These are phyloP conservation scores for Phalanger gymnotis DNA, from an alignment of 2,797 vertebrate species.

Conservation along the genomic window DNA sequence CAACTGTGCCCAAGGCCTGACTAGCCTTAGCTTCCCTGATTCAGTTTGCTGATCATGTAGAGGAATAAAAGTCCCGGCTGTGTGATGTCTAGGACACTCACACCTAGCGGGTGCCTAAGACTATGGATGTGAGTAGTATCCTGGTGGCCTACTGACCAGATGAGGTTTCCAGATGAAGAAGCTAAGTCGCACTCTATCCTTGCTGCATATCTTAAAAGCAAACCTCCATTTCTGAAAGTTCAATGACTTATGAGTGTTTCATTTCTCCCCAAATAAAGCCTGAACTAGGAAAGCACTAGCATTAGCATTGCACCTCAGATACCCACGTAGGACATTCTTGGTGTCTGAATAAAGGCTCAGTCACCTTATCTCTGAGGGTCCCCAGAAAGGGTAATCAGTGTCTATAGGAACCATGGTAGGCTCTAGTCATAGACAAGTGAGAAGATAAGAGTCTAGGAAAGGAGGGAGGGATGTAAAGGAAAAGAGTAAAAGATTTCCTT, in stretches of 20 bases:
- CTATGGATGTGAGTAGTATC: neutral
- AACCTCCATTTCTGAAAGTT: neutral
- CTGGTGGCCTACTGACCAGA: neutral
- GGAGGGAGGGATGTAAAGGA: no score
- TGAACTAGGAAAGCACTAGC: no score
- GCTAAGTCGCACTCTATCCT: neutral
- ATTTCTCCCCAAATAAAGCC: neutral
- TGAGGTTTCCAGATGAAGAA: neutral
- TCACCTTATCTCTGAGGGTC: no score
- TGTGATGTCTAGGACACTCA: neutral
- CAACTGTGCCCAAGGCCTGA: neutral
- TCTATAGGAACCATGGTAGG: no score
- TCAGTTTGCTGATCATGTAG: neutral
- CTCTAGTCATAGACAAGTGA: no score
- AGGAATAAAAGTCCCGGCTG: neutral
- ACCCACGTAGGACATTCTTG: no score
- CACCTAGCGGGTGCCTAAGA: neutral
- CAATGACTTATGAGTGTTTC: neutral
- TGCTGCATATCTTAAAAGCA: neutral
- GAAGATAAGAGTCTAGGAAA: no score
- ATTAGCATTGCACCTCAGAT: no score
- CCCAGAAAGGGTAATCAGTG: no score
- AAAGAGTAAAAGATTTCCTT: no score
- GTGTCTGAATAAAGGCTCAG: no score
- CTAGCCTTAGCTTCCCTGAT: neutral